These are phyloP conservation scores for Cotesia vestalis DNA, from an alignment of 1,140 invertebrate genomes.

Conservation along the genomic window DNA sequence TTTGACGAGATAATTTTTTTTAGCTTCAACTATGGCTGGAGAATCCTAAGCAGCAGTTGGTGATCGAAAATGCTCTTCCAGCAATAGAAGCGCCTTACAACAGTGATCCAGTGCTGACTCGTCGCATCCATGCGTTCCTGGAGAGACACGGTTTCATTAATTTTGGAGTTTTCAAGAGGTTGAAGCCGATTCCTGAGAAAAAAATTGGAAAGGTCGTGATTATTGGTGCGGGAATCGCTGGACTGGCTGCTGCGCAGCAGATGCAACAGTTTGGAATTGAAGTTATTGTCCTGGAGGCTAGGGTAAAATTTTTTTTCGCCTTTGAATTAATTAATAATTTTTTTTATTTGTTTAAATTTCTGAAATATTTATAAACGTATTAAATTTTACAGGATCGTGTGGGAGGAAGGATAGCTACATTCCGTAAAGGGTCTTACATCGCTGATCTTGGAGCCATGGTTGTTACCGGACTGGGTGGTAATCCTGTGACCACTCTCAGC, in stretches of 20 bases:
- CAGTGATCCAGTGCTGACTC: conserved; percentile 85
- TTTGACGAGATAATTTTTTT: conserved; percentile 39
- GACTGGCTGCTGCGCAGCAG: conserved; percentile 92
- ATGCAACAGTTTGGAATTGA: conserved; percentile 96
- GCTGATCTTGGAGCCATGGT: conserved; percentile 95
- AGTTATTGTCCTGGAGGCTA: conserved; percentile 92
- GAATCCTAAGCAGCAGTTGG: conserved; percentile 92
- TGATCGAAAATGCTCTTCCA: conserved; percentile 81
- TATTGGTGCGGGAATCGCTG: conserved; percentile 95
- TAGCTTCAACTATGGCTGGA: conserved; percentile 96
- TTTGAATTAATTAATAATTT: not conserved
- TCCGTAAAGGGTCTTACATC: conserved; percentile 92
- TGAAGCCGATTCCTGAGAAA: conserved; percentile 79
- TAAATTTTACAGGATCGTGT: conserved; percentile 78
- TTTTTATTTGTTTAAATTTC: conserved; percentile 1
- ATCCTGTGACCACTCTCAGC: conserved; percentile 94
- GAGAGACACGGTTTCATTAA: conserved; percentile 98
- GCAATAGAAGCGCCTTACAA: conserved; percentile 92
- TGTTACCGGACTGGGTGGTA: conserved; percentile 89
- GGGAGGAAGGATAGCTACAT: conserved; percentile 96
- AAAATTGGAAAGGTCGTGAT: conserved; percentile 91
- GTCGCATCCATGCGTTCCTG: conserved; percentile 89
- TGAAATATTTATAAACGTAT: not conserved
- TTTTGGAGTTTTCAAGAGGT: conserved; percentile 94
- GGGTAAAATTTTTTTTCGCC: conserved; percentile 66